Base-by-base conservation (phyloP, 2,113 vertebrate genomes). In the Dascyllus trimaculatus region DNA sequence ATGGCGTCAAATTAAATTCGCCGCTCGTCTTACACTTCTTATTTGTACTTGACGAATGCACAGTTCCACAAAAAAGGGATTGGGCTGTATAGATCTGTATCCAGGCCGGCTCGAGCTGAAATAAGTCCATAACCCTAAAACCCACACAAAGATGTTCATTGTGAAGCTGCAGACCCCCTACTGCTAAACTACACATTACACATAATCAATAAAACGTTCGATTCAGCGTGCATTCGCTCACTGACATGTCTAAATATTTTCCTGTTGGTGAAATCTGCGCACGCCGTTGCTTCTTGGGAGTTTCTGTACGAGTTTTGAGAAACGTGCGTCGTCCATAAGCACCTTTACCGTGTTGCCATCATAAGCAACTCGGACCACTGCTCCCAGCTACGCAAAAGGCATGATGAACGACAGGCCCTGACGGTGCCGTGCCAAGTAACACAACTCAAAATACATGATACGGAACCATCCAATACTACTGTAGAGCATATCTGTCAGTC, bases 391-490 rank as follows among this genome's bases (percentile, higher is more conserved):
- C 61, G 78, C 82, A 79, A 83, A 78, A 76, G 83, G 85, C 84
- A 11, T 76, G 88, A 89, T 88, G 90, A 92, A 87, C 91, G 92
- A 90, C 82, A 82, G 72, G 46, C 80, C 75, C 66, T 48, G 19
- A 69, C 64, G 32, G 43, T 51, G 60, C 53, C 1, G 48, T 87
- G 91, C 94, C 94, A 94, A 94, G 84, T 62, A 80, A 93, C 85
- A 94, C 92, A 94, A 89, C 88, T 86, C 75, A 85, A 91, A 92
- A 81, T 92, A 89, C 89, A 91, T 90, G 92, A 93, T 92, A 91
- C 92, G 90, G 92, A 93, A 93, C 93, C 88, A 73, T 88, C 86
- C 89, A 91, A 85, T 87, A 91, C 84, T 90, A 90, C 88, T 85
- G 90, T 75, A 81, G 79, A 84, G 90, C 85, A 77, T 88, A 90